Conservation (phyloP, 2,797 vertebrate species). For the Muscicapa comitata region DNA sequence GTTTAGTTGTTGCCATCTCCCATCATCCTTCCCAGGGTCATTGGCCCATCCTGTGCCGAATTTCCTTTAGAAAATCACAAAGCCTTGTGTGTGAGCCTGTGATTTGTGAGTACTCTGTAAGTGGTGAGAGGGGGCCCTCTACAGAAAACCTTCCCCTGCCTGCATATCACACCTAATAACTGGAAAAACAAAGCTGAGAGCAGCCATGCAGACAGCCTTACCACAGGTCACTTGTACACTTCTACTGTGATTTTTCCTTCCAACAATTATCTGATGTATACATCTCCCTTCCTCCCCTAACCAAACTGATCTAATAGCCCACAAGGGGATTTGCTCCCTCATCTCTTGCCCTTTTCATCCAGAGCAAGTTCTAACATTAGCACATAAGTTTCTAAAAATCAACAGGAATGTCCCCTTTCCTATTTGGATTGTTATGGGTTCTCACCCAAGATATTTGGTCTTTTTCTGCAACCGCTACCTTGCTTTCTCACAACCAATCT, state of each 20-base stretch:
- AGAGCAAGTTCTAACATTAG: neutral
- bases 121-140: constrained; percentile 10
- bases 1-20: neutral
- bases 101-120: neutral
- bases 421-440: neutral
- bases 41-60: too few relatives aligned
- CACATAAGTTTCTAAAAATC: neutral
- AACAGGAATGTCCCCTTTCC: neutral
- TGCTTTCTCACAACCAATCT: neutral
- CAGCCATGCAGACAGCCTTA: neutral
- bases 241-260: neutral
- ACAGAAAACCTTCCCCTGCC: neutral
- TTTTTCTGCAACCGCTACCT: neutral
- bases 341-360: neutral
- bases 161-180: neutral
- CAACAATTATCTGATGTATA: neutral
- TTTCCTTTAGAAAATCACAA: neutral
- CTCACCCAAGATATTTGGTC: neutral
- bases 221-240: neutral
- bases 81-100: rapidly evolving
- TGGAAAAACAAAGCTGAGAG: neutral
- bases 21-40: neutral
- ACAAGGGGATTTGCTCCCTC: neutral
- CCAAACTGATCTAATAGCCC: neutral
- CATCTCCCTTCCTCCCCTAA: neutral